Conservation (phyloP, 2,113 vertebrate species). For the Eolophus roseicapilla region DNA sequence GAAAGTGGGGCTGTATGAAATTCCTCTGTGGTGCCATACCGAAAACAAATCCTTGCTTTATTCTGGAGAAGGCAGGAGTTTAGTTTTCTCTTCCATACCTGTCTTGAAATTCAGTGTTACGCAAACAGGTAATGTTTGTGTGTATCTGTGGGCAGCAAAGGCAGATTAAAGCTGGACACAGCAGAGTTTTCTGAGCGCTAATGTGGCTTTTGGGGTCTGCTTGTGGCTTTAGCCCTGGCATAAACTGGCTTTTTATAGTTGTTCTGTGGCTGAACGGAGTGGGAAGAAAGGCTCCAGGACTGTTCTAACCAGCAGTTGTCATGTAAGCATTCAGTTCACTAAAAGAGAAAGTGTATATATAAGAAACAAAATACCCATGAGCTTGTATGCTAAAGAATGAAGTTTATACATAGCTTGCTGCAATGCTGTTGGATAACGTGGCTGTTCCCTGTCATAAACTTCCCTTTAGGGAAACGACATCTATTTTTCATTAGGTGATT, state of each 20-base stretch:
- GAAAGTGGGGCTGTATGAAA: background rate
- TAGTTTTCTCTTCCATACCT: background rate
- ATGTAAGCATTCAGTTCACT: background rate
- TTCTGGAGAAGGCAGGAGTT: background rate
- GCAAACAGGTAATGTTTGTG: background rate
- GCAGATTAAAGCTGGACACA: background rate
- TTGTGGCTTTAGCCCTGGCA: background rate
- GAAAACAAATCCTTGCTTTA: slow-evolving; percentile 3
- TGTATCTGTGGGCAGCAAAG: background rate
- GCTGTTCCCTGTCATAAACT: background rate
- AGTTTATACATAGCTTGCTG: background rate
- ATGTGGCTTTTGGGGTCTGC: background rate
- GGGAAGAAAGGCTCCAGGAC: background rate
- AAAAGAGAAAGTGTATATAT: background rate
- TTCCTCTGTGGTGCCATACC: background rate
- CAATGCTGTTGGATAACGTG: background rate
- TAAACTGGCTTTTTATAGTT: background rate
- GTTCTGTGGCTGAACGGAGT: background rate
- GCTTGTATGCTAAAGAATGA: background rate
- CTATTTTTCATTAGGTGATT: background rate
- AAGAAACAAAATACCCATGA: background rate
- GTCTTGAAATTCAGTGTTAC: background rate
- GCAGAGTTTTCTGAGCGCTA: background rate
- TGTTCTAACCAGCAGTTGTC: background rate
- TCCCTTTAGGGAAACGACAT: background rate